Evolutionary conservation across 2,888 invertebrate genomes (phyloP), one percentile per base, ranked within the genome.

Genomic region (Hyposoter didymator): DNA sequence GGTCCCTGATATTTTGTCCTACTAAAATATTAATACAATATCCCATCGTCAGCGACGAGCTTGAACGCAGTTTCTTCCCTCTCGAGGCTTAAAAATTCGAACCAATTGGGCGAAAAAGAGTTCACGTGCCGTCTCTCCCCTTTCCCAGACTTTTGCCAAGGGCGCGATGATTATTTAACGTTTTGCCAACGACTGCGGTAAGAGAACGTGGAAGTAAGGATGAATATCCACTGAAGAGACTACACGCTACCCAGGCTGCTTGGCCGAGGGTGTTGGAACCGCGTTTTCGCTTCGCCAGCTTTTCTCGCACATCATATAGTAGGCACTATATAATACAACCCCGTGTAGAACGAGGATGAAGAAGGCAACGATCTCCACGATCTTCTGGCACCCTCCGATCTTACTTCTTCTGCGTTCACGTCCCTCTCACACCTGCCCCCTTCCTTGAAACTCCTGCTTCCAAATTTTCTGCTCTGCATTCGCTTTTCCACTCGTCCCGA

Each of bases 101-200:
- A 86, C 87, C 79, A 89, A 88, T 85, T 81, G 74, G 74, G 84
- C 62, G 17, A 52, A 52, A 78, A 52, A 55, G 49, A 59, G 22
- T n/a, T 64, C 1, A 28, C 35, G 10, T 12, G 39, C 47, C 7
- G 39, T 22, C 17, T 14, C 19, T 19, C n/a, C 7, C 5, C 14
- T 72, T 52, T 8, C 17, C 14, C 8, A 74, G 19, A 78, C 28
- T 70, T 19, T 43, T 67, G 49, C 32, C 83, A n/a, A 43, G 45
- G 87, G 88, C 89, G 88, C 83, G 87, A 87, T 89, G 89, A 91
- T 90, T 90, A 91, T 90, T 90, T 90, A 87, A 88, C 87, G 87
- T 90, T 90, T 89, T 88, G 85, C 85, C 80, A 82, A 88, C 87
- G 87, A 74, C 39, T 74, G 82, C 74, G 47, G 39, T 19, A 75